Base-by-base conservation (phyloP, 2,888 invertebrate genomes). In the Philereme vetulata region DNA sequence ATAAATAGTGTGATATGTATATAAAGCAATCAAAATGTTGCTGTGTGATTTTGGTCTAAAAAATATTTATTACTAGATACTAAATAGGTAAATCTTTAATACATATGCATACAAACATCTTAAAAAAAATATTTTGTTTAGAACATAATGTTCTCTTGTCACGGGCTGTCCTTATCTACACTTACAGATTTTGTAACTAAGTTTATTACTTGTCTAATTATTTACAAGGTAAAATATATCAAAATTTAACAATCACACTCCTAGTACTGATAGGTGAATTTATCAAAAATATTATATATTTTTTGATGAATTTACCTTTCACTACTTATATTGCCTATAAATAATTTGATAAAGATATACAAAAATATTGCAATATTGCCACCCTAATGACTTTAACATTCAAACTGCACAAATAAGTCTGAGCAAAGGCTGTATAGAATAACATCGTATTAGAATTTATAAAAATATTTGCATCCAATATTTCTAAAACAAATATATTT, bases 281-380 rank as follows among this genome's bases (percentile, higher is more conserved):
- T n/a, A 47, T 51, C 47, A 40, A 11, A 55, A 55, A 36, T 36
- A n/a, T 47, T 9, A 3, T 42, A 34, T 34, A 9, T 8, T 21
- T n/a, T 1, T 21, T 21, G 21, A 21, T 21, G 21, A 21, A 21
- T 21, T 21, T 21, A 21, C 2, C 21, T 21, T 21, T 21, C 21
- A 21, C 21, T 21, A 21, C 21, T 21, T 4, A 8, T 38, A 38
- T 36, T 36, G 3, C 5, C 33, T 43, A 42, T n/a, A 4, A 10
- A n/a, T n/a, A n/a, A n/a, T n/a, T n/a, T 42, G 10, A 44, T 38
- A 50, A 50, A 56, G 36, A 33, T 11, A 38, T 50, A 50, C 44
- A 50, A 55, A 36, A 56, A 56, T 50, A 45, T 50, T 50, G 11
- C 7, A 56, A 44, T 49, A 44, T 34, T 51, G 5, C 11, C 4